Conservation (phyloP, 92 coral and sea anemone species). For the Phenganax stokvisi region DNA sequence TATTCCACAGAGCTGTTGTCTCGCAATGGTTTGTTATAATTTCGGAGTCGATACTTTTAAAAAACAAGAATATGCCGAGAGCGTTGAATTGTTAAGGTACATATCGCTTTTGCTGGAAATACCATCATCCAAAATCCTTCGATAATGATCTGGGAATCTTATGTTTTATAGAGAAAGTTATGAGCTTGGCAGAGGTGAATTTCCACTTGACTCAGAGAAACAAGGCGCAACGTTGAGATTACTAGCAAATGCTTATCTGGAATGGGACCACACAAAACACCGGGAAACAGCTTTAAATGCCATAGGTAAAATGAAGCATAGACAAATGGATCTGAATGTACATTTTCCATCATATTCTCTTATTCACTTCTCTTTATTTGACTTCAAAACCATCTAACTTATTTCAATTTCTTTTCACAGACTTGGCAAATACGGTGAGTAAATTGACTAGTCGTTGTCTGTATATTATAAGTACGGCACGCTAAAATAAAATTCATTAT, state of each 20-base stretch:
- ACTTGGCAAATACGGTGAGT: slow-evolving; percentile 98
- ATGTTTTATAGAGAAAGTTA: slow-evolving; percentile 60
- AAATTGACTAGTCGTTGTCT: background rate
- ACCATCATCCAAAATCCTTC: background rate
- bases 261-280: slow-evolving; percentile 77
- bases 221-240: slow-evolving; percentile 86
- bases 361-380: background rate
- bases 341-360: background rate
- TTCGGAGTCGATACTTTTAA: slow-evolving; percentile 94
- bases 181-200: slow-evolving; percentile 82
- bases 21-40: slow-evolving; percentile 84
- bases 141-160: background rate
- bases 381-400: background rate
- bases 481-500: background rate
- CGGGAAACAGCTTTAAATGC: slow-evolving; percentile 92
- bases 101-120: background rate
- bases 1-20: slow-evolving; percentile 51
- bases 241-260: slow-evolving; percentile 88
- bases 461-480: background rate
- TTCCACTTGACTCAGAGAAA: slow-evolving; percentile 62
- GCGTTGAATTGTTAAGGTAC: slow-evolving; percentile 87
- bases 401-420: slow-evolving; percentile 47
- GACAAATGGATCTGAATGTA: background rate
- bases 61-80: slow-evolving; percentile 67
- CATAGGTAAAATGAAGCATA: slow-evolving; percentile 58